A percentile compares a stretch with the other conserved stretches of the same genome.
These are phyloP conservation scores for Druceiella hillmani DNA, from an alignment of 2,888 invertebrate species.

Conservation along the genomic window DNA sequence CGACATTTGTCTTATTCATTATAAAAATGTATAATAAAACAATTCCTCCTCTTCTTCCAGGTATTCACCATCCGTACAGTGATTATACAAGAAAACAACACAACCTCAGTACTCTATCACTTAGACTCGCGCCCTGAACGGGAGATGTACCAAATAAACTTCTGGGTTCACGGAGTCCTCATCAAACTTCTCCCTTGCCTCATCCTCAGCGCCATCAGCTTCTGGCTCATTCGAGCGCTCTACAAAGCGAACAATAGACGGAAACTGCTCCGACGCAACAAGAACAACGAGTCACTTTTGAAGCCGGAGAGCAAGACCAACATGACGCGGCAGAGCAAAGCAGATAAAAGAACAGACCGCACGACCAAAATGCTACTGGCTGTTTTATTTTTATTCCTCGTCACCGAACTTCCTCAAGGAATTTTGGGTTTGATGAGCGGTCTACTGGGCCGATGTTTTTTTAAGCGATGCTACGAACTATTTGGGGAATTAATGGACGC, in stretches of 20 bases:
- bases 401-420: conserved; percentile 86
- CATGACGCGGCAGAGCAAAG: conserved; percentile 47
- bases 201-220: conserved; percentile 61
- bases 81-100: too few species aligned
- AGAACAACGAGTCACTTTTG: conserved; percentile 48
- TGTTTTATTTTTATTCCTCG: conserved; percentile 76
- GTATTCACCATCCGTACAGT: too few species aligned
- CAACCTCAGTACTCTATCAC: too few species aligned
- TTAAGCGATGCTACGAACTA: conserved; percentile 70
- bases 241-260: conserved; percentile 72
- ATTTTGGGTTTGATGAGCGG: conserved; percentile 67
- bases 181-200: too few species aligned
- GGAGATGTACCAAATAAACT: too few species aligned
- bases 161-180: too few species aligned
- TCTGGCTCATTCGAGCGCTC: conserved; percentile 65
- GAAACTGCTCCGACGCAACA: conserved; percentile 61
- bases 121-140: too few species aligned
- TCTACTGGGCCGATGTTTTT: conserved; percentile 65
- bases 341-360: conserved; percentile 73
- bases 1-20: too few species aligned
- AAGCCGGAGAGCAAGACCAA: conserved; percentile 31
- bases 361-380: conserved; percentile 88
- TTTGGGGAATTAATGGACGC: conserved; percentile 88
- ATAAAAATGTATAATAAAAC: too few species aligned
- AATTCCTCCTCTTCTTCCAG: too few species aligned